Conservation (phyloP, 2,888 invertebrate genomes). For the Mimachlamys varia region DNA sequence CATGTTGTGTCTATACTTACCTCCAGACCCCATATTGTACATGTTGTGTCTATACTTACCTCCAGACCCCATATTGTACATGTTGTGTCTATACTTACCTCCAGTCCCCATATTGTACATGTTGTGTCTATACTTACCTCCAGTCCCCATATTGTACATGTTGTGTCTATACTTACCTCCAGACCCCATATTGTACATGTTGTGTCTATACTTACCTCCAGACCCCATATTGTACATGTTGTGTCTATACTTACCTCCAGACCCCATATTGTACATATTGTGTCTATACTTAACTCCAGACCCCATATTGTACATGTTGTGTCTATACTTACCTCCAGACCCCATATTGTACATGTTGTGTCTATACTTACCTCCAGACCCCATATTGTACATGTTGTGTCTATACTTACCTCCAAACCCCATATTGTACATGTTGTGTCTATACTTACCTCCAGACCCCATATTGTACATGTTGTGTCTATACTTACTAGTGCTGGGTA, state of each 20-base stretch:
- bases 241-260: constrained; percentile 98
- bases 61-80: constrained; percentile 99
- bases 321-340: constrained; percentile 96
- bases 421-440: constrained; percentile 99
- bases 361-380: constrained; percentile 98
- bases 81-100: constrained; percentile 99
- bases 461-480: constrained; percentile 99
- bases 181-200: constrained; percentile 99
- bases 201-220: constrained; percentile 98
- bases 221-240: constrained; percentile 99
- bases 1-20: constrained; percentile 99
- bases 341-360: constrained; percentile 99
- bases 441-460: constrained; percentile 98
- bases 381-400: constrained; percentile 99
- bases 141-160: constrained; percentile 99
- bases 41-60: constrained; percentile 99
- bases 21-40: constrained; percentile 99
- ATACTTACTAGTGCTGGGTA: no score
- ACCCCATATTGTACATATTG: constrained; percentile 99
- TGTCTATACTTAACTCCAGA: constrained; percentile 96
- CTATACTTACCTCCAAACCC: constrained; percentile 98
- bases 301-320: constrained; percentile 99
- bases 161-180: constrained; percentile 99
- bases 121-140: constrained; percentile 99
- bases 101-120: constrained; percentile 98